A percentile compares a stretch with the other conserved stretches of the same genome.
phyloP scores from a whole-genome alignment of 2,888 invertebrate species.

The Erpobdella octoculata region DNA sequence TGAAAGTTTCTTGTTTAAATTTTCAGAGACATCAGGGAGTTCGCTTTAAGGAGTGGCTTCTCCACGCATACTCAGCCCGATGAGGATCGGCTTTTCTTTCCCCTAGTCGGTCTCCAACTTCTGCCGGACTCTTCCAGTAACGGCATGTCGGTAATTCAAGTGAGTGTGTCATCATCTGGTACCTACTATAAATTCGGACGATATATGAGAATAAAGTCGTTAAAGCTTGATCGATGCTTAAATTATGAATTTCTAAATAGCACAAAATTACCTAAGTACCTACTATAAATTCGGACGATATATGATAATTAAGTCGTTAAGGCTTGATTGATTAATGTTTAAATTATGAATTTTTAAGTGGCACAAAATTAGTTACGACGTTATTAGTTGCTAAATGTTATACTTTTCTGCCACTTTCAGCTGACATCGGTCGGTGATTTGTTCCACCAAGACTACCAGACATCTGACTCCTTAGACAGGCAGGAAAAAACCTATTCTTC shows the following conservation, averaged over 20 bases:
- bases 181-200: too few species aligned
- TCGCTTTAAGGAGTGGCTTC: neutral
- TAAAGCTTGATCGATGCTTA: neutral
- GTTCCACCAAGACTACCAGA: slow-evolving; percentile 10
- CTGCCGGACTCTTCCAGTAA: slow-evolving; percentile 2
- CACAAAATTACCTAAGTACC: too few species aligned
- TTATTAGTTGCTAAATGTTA: neutral
- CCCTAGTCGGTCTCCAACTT: neutral
- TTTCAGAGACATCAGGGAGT: neutral
- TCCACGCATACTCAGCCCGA: neutral
- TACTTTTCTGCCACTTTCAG: neutral
- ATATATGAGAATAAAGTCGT: too few species aligned
- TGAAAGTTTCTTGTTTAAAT: too few species aligned
- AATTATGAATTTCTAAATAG: neutral
- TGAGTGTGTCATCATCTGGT: too few species aligned
- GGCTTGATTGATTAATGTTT: neutral
- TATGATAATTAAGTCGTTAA: too few species aligned
- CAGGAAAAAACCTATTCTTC: neutral
- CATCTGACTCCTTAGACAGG: neutral
- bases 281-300: too few species aligned
- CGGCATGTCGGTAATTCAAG: slow-evolving; percentile 5
- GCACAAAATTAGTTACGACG: neutral
- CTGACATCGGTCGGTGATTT: slow-evolving; percentile 7
- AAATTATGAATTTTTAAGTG: neutral
- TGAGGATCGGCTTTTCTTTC: neutral